Evolutionary conservation across 1,140 invertebrate species (phyloP).

Genomic region (Bilobella aurantiaca): DNA sequence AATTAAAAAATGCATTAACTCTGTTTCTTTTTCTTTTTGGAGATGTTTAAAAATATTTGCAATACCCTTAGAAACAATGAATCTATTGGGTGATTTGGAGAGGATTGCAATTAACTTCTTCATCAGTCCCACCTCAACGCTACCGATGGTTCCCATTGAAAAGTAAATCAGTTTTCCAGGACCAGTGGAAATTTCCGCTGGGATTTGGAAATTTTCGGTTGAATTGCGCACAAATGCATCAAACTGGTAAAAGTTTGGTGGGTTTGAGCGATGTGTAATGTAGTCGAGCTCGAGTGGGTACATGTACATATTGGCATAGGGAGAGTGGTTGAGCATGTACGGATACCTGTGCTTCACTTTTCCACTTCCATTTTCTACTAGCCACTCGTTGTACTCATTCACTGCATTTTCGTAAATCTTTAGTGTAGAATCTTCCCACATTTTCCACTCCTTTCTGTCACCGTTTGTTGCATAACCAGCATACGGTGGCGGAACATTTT

Average conservation of each 20-base stretch:
- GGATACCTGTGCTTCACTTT: neutral
- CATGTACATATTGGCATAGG: conserved; percentile 8
- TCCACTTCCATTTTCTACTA: neutral
- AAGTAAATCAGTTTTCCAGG: conserved; percentile 3
- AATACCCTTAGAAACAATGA: conserved; percentile 3
- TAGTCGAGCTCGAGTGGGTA: conserved; percentile 2
- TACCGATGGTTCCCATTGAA: conserved; percentile 7
- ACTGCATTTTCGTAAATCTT: neutral
- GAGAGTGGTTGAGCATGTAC: neutral
- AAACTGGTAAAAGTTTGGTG: neutral
- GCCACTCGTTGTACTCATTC: neutral
- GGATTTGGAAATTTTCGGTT: conserved; percentile 1
- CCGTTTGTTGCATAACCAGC: neutral
- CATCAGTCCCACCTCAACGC: neutral
- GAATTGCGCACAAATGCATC: neutral
- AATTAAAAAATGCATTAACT: neutral
- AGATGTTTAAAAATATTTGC: neutral
- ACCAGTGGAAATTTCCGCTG: neutral
- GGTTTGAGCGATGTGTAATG: neutral
- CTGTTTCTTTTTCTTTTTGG: neutral
- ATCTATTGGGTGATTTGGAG: neutral
- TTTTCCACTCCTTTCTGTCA: neutral
- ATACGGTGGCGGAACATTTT: neutral
- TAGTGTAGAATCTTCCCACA: neutral
- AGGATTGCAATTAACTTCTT: neutral